Evolutionary conservation across 1,140 invertebrate species (phyloP).

Genomic region (Acromyrmex heyeri): DNA sequence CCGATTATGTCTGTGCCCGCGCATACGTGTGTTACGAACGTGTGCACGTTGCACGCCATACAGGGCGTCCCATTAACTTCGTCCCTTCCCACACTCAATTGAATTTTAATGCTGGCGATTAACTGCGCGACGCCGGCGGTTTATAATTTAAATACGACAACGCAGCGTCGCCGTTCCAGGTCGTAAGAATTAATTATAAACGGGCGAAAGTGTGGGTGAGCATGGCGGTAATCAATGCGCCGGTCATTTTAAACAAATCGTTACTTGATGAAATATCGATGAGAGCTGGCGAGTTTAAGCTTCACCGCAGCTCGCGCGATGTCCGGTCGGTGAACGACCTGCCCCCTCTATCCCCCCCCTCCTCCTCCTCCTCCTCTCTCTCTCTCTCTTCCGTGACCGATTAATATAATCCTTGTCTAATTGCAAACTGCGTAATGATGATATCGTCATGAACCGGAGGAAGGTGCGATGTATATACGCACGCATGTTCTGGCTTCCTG

Average conservation of each 20-base stretch:
- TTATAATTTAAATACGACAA: slow-evolving; percentile 63
- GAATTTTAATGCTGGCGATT: slow-evolving; percentile 62
- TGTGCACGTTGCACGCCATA: slow-evolving; percentile 37
- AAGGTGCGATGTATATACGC: slow-evolving; percentile 20
- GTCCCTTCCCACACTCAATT: slow-evolving; percentile 47
- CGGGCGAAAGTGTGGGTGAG: slow-evolving; percentile 41
- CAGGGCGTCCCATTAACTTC: slow-evolving; percentile 65
- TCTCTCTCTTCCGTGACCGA: not conserved
- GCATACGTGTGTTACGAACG: not conserved
- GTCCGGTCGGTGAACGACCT: slow-evolving; percentile 21
- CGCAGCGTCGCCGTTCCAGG: slow-evolving; percentile 11
- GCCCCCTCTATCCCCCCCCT: not conserved
- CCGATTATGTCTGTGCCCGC: slow-evolving; percentile 33
- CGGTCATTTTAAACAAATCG: slow-evolving; percentile 23
- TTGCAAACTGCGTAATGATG: slow-evolving; percentile 26
- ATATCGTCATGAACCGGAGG: not conserved
- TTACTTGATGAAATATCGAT: slow-evolving; percentile 44
- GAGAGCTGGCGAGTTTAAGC: slow-evolving; percentile 18
- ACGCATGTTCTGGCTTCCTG: not conserved
- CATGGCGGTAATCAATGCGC: slow-evolving; percentile 44
- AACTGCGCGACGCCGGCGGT: slow-evolving; percentile 56
- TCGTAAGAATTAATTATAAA: slow-evolving; percentile 63
- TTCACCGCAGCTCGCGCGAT: slow-evolving; percentile 13
- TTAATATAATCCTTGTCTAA: slow-evolving; percentile 49
- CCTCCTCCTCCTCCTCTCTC: too few species aligned